Base-by-base conservation (phyloP, 2,113 vertebrate species). In the Cebus imitator region DNA sequence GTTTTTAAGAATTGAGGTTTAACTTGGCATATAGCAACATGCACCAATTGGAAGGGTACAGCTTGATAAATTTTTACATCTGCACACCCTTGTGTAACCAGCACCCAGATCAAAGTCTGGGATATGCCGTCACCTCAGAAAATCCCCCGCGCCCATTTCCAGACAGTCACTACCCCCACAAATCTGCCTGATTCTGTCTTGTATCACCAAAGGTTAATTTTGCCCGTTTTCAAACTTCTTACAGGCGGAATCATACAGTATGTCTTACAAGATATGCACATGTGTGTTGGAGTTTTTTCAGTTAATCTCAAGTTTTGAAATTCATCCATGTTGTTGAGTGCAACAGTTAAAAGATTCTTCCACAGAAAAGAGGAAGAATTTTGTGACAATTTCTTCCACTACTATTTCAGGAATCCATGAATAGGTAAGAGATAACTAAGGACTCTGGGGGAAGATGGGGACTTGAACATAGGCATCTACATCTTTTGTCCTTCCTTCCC, bases 41-140 rank as follows among this genome's bases (percentile, higher is more conserved):
- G 10, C 23, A n/a, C 76, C 58, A 6, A 66, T 90, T n/a, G 55
- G 30, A 87, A 73, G n/a, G 1, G 9, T 13, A 57, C 3, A 70
- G 16, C 37, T 68, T 80, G 83, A 64, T 83, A 68, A 3, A 4
- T 68, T 68, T 91, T 91, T 80, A n/a, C 1, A 18, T 93, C 61
- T 66, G 25, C n/a, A 66, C 48, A 72, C 27, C 20, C 17, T 50
- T 25, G 35, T 78, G 32, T 87, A 20, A 57, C 87, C 23, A 2
- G 20, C 43, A 68, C n/a, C 86, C n/a, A 73, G 70, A 8, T 84
- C 50, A 73, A 80, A 72, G 76, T 91, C 72, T 73, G 78, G 89
- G 76, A 93, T 17, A 58, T 82, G 45, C 57, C 30, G 20, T 80
- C 78, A 25, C 48, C 73, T 80, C 21, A 94, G 50, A 87, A n/a